Evolutionary conservation across 2,113 vertebrate genomes (phyloP).

Genomic region (Mobula hypostoma): DNA sequence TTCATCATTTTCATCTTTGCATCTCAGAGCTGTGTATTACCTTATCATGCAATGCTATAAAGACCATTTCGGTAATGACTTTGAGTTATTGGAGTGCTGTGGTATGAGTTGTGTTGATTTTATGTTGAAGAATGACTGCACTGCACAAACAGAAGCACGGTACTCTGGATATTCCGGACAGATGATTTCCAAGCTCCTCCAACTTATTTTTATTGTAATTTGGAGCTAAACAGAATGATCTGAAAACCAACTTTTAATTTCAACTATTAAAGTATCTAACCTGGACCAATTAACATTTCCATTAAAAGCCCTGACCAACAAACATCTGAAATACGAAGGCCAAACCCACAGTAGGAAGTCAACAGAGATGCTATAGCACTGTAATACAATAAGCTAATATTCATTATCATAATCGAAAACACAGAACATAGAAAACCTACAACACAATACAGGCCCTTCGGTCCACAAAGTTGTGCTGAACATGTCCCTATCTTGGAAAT

Average conservation of each 20-base stretch:
- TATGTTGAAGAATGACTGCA: background rate
- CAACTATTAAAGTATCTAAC: background rate
- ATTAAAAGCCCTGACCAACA: background rate
- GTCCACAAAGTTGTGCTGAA: too few species aligned
- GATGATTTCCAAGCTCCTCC: background rate
- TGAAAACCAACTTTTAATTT: background rate
- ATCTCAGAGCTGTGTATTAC: background rate
- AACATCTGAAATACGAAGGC: background rate
- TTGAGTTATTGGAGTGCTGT: background rate
- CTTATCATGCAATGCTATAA: background rate
- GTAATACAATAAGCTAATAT: background rate
- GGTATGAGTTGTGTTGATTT: background rate
- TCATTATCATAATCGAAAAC: background rate
- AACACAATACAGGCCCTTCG: too few species aligned
- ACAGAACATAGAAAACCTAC: too few species aligned
- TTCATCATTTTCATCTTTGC: background rate
- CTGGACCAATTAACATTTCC: background rate
- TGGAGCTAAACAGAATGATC: background rate
- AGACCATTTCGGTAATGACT: background rate
- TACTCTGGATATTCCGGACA: background rate
- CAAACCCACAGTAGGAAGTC: background rate
- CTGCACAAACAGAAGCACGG: background rate
- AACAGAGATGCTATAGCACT: background rate
- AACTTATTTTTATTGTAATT: background rate
- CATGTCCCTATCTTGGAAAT: too few species aligned